Base-by-base conservation (phyloP, 2,888 invertebrate genomes). In the Liopterus haemorrhoidalis region DNA sequence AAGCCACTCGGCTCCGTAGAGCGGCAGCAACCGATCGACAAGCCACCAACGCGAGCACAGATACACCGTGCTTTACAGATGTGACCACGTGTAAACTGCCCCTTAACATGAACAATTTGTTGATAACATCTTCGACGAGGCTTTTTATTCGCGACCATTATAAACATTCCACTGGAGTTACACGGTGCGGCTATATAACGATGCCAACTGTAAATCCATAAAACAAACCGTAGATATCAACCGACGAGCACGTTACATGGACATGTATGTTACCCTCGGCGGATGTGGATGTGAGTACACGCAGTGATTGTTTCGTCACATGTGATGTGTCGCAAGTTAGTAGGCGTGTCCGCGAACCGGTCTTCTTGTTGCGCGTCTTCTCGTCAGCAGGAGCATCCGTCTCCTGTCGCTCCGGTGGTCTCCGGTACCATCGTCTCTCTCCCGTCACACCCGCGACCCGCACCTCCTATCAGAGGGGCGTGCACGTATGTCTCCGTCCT, bases 401-500 rank as follows among this genome's bases (percentile, higher is more conserved):
- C 68, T 61, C 61, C 65, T 66, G 62, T 61, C 47, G 33, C 45
- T 41, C 53, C 55, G 51, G 55, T 60, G 72, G 70, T 71, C n/a
- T n/a, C n/a, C n/a, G n/a, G n/a, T n/a, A n/a, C n/a, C n/a, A n/a
- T n/a, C n/a, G n/a, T n/a, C n/a, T n/a, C n/a, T n/a, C n/a, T n/a
- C n/a, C n/a, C n/a, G n/a, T n/a, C n/a, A n/a, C 8, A 6, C 36
- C 39, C 52, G 50, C 54, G 49, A 52, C 39, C 52, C 52, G 50
- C 49, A 54, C 52, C 53, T 48, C 51, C 50, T 51, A 54, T 49
- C 57, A 58, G 63, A 62, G 66, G 66, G 51, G 21, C 65, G 66
- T 64, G 62, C 65, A 65, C 66, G 61, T 63, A 63, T 59, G 62
- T 64, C 63, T 62, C 62, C 58, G 54, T 14, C 61, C 66, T 69